These are phyloP conservation scores for Lasioglossum albipes DNA, from an alignment of 1,140 invertebrate genomes.

Conservation along the genomic window DNA sequence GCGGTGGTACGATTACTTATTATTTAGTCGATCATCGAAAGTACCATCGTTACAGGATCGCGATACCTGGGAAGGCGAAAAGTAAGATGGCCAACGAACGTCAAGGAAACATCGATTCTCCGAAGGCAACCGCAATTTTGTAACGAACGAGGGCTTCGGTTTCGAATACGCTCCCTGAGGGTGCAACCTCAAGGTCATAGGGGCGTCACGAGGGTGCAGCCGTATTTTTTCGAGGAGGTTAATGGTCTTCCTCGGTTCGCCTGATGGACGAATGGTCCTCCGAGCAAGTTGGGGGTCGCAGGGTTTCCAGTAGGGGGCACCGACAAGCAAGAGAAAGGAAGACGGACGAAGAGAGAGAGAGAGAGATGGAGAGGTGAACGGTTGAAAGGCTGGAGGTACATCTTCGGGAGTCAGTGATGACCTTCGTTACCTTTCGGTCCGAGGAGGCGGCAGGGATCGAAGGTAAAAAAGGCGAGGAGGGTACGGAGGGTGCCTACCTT, in stretches of 20 bases:
- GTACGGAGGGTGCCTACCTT: conserved; percentile 46
- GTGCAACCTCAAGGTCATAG: no score
- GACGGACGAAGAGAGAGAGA: no score
- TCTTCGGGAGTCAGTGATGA: neutral
- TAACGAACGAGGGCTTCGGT: no score
- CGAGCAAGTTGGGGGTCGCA: neutral
- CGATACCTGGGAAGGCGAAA: no score
- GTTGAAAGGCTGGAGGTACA: neutral
- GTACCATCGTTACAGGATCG: no score
- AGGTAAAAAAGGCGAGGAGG: conserved; percentile 40
- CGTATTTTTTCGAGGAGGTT: neutral
- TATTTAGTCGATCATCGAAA: no score
- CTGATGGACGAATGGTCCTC: neutral
- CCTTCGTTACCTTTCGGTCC: conserved; percentile 37
- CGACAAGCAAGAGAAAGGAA: no score
- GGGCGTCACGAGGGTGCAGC: neutral
- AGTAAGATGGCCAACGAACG: no score
- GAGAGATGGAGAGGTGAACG: neutral
- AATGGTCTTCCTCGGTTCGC: neutral
- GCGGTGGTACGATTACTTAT: no score
- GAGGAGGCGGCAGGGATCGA: neutral
- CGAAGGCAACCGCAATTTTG: no score
- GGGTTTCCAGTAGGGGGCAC: neutral
- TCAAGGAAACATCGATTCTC: no score
- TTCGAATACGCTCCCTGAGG: no score